These are phyloP conservation scores for Trissonchulus latispiculum DNA, from an alignment of 2,888 invertebrate genomes.

Conservation along the genomic window DNA sequence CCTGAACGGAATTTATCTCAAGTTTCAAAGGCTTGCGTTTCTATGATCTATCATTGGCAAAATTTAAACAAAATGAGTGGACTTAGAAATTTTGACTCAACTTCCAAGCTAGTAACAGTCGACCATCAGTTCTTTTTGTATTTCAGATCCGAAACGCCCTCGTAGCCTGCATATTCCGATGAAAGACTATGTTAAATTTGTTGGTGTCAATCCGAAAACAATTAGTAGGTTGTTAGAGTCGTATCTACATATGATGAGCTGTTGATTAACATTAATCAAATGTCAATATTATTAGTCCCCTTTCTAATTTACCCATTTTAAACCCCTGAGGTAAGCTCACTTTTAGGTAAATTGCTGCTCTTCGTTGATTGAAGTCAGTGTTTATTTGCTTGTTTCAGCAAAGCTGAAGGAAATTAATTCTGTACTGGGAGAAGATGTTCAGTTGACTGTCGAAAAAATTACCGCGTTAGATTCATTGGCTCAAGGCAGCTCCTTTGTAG, in stretches of 20 bases:
- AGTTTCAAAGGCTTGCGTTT: not conserved
- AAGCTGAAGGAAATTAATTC: constrained; percentile 17
- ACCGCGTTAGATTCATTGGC: not conserved
- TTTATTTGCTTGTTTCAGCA: constrained; percentile 10
- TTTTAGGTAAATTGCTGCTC: not conserved
- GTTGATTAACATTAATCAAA: too few species aligned
- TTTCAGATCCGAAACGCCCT: constrained; percentile 30
- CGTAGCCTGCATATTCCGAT: constrained; percentile 34
- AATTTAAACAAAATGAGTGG: too few species aligned
- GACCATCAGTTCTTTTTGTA: not conserved
- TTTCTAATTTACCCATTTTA: too few species aligned
- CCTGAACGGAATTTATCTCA: too few species aligned
- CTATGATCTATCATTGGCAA: not conserved
- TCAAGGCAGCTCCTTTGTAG: not conserved
- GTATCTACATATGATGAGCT: not conserved
- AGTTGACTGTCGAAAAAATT: constrained; percentile 11
- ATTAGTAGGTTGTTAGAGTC: constrained; percentile 3
- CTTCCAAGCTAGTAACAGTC: too few species aligned
- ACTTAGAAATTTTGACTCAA: too few species aligned
- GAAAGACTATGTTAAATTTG: constrained; percentile 22
- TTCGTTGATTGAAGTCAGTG: not conserved
- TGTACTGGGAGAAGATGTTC: not conserved
- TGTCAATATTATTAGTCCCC: too few species aligned
- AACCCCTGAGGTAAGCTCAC: too few species aligned
- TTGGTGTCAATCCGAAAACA: not conserved